A percentile compares a stretch with the other conserved stretches of the same genome.
phyloP scores from a whole-genome alignment of 2,797 vertebrate genomes.

The Darevskia nairensis region DNA sequence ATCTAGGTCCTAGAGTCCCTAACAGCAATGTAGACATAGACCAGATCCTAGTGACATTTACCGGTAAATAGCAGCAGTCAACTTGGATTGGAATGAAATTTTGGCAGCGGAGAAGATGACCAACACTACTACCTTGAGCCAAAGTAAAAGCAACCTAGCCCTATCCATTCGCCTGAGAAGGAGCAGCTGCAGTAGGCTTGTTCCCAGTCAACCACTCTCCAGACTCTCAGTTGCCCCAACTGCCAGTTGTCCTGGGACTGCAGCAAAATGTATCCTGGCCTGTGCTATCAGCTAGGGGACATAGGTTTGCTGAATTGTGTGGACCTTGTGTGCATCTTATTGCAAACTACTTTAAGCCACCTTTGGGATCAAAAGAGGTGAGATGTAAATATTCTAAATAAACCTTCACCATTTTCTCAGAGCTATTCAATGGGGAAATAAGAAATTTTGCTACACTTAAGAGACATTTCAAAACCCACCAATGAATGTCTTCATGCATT shows the following conservation, averaged over 20 bases:
- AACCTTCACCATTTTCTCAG: neutral
- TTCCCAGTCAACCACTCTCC: neutral
- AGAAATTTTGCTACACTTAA: neutral
- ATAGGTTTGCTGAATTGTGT: neutral
- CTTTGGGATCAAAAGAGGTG: neutral
- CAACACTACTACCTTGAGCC: neutral
- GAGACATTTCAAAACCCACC: neutral
- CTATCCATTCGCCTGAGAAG: neutral
- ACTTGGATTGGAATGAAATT: neutral
- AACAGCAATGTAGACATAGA: neutral
- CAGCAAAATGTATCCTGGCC: neutral
- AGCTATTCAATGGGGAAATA: neutral
- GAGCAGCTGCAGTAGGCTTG: neutral
- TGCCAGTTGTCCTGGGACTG: neutral
- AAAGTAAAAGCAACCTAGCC: neutral
- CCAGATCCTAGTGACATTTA: neutral
- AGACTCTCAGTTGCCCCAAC: neutral
- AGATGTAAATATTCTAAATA: neutral
- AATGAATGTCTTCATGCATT: rapidly evolving
- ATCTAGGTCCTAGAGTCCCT: neutral
- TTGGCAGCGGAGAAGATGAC: neutral
- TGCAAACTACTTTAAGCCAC: neutral
- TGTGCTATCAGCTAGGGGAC: neutral
- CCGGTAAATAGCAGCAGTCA: neutral
- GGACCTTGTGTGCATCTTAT: neutral